A percentile compares a stretch with the other conserved stretches of the same genome.
These are phyloP conservation scores for Dufourea novaeangliae DNA, from an alignment of 1,140 invertebrate genomes.

Conservation along the genomic window DNA sequence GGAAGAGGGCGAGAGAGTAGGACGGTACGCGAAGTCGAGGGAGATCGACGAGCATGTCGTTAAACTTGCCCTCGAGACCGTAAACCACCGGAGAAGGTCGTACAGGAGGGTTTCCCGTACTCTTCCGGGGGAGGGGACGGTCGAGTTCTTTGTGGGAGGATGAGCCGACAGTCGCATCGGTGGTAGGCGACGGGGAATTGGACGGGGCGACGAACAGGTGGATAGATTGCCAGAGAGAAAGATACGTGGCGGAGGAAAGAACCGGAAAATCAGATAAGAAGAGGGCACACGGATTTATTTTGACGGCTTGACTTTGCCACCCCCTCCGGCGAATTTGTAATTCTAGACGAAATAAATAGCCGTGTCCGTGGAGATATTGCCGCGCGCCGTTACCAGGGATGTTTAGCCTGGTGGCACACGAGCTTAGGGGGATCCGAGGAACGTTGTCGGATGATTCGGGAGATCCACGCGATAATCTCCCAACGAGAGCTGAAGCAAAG, in stretches of 20 bases:
- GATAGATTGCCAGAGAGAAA: slow-evolving; percentile 21
- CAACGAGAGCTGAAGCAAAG: too few species aligned
- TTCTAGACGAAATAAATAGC: background rate
- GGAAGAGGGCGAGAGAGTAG: background rate
- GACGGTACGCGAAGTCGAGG: slow-evolving; percentile 7
- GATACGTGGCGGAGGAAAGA: background rate
- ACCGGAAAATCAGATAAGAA: slow-evolving; percentile 18
- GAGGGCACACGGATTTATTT: slow-evolving; percentile 9
- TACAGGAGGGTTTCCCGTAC: slow-evolving; percentile 17
- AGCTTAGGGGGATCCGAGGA: too few species aligned
- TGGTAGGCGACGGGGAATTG: slow-evolving; percentile 9
- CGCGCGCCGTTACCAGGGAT: too few species aligned
- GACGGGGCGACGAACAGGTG: slow-evolving; percentile 44
- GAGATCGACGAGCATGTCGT: slow-evolving; percentile 65
- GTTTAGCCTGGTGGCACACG: too few species aligned
- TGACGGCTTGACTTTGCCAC: too few species aligned
- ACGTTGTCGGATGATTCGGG: too few species aligned
- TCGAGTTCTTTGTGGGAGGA: background rate
- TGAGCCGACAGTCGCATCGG: background rate
- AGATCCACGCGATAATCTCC: too few species aligned
- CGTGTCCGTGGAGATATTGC: background rate
- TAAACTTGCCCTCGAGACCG: slow-evolving; percentile 66
- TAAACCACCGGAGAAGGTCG: slow-evolving; percentile 61
- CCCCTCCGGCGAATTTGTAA: slow-evolving; percentile 7
- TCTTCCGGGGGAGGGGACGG: slow-evolving; percentile 22